Conservation (phyloP, 1,140 invertebrate species). For the Coptotermes formosanus region DNA sequence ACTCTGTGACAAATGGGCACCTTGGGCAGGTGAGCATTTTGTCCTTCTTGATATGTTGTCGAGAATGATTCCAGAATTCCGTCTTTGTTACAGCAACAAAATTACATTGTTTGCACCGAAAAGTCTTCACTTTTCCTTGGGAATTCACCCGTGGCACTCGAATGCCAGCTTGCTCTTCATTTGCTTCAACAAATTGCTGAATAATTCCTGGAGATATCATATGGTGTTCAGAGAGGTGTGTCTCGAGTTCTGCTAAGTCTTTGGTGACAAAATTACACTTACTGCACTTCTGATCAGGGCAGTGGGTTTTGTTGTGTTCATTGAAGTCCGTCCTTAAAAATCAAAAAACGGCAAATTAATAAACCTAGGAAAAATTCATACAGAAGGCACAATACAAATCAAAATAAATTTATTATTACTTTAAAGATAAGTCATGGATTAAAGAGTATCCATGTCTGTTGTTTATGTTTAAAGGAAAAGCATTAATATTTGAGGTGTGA, state of each 20-base stretch:
- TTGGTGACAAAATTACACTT: conserved; percentile 59
- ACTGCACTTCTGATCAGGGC: conserved; percentile 50
- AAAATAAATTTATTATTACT: neutral
- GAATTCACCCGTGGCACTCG: conserved; percentile 72
- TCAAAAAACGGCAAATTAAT: conserved; percentile 31
- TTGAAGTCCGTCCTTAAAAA: conserved; percentile 49
- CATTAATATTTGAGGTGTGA: too few species aligned
- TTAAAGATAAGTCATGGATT: neutral
- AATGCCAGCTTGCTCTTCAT: conserved; percentile 62
- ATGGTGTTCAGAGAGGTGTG: conserved; percentile 55
- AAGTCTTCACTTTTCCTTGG: conserved; percentile 82
- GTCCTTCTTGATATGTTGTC: conserved; percentile 87
- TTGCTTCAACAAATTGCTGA: conserved; percentile 34
- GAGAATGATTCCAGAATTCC: conserved; percentile 92
- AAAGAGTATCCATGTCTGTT: too few species aligned
- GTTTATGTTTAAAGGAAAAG: too few species aligned
- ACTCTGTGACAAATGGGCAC: conserved; percentile 97
- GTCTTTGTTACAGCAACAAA: conserved; percentile 82
- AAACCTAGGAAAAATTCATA: neutral
- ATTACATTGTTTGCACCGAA: conserved; percentile 91
- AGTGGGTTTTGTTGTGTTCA: conserved; percentile 55
- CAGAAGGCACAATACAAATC: neutral
- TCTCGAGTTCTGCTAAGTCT: conserved; percentile 57
- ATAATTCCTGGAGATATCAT: conserved; percentile 23
- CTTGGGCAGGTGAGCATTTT: conserved; percentile 87